phyloP scores from a whole-genome alignment of 2,797 vertebrate species.

The Astyanax mexicanus region DNA sequence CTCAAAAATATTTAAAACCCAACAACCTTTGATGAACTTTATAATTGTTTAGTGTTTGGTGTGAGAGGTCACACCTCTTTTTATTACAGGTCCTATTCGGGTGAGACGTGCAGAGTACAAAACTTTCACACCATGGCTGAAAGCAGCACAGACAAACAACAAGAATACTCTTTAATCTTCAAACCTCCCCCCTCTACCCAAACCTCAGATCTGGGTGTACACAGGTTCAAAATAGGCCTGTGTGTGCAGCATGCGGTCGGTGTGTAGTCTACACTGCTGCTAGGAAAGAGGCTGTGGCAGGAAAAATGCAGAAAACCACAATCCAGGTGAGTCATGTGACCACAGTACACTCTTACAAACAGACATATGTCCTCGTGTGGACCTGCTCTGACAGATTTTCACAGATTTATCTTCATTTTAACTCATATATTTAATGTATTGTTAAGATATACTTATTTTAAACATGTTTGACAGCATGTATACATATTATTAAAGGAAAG shows the following conservation, averaged over 20 bases:
- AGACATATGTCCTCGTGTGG: not conserved
- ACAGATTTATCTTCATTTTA: not conserved
- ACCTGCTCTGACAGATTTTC: not conserved
- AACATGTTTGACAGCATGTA: not conserved
- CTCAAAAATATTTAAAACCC: too few relatives aligned
- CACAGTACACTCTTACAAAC: not conserved
- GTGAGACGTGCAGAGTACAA: not conserved
- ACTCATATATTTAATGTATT: not conserved
- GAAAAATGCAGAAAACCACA: slow-evolving; percentile 52
- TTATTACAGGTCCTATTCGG: not conserved
- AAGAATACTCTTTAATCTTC: slow-evolving; percentile 11
- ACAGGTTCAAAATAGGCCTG: slow-evolving; percentile 42
- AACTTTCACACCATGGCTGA: not conserved
- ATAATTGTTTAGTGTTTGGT: not conserved
- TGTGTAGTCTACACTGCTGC: slow-evolving; percentile 33
- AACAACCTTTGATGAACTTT: not conserved
- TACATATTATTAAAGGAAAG: too few relatives aligned
- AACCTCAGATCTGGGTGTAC: slow-evolving; percentile 37
- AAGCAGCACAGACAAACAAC: slow-evolving; percentile 10
- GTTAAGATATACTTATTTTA: not conserved
- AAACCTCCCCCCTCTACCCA: not conserved
- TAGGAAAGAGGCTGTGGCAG: slow-evolving; percentile 44
- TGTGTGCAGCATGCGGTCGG: slow-evolving; percentile 48
- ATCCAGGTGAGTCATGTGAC: slow-evolving; percentile 52
- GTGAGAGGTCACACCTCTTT: not conserved